These are phyloP conservation scores for Antheraea pernyi DNA, from an alignment of 1,140 invertebrate genomes.

Conservation along the genomic window DNA sequence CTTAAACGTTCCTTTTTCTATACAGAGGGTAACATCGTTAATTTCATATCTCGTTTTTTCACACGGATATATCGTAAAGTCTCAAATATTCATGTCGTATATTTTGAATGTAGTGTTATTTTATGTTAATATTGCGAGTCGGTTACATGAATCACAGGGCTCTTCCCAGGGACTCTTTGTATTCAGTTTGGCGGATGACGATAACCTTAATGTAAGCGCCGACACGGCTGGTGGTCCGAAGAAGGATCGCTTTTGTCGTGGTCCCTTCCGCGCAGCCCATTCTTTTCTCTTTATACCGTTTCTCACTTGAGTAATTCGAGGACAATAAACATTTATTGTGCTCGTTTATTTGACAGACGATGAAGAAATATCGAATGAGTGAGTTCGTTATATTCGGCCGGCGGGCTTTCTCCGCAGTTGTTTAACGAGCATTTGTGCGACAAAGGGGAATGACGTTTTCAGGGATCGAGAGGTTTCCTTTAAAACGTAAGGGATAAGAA, in stretches of 20 bases:
- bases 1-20: background rate
- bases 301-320: slow-evolving; percentile 76
- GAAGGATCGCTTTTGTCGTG: slow-evolving; percentile 74
- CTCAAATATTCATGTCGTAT: slow-evolving; percentile 31
- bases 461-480: slow-evolving; percentile 16
- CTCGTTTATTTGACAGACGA: slow-evolving; percentile 70
- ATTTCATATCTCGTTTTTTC: slow-evolving; percentile 17
- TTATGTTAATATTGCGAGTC: slow-evolving; percentile 58
- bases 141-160: slow-evolving; percentile 68
- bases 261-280: slow-evolving; percentile 69
- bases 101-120: slow-evolving; percentile 52
- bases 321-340: slow-evolving; percentile 77
- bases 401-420: slow-evolving; percentile 28
- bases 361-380: slow-evolving; percentile 70
- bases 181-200: slow-evolving; percentile 73
- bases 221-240: slow-evolving; percentile 74
- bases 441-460: slow-evolving; percentile 29
- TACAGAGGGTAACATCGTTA: background rate
- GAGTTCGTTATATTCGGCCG: slow-evolving; percentile 50
- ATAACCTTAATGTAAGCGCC: slow-evolving; percentile 77
- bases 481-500: slow-evolving; percentile 30
- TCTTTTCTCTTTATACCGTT: slow-evolving; percentile 76
- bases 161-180: slow-evolving; percentile 64
- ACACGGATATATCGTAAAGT: slow-evolving; percentile 24
- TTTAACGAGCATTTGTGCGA: slow-evolving; percentile 35